Evolutionary conservation across 1,140 invertebrate genomes (phyloP), one percentile per base, ranked within the genome.

Genomic region (Neodiprion lecontei): DNA sequence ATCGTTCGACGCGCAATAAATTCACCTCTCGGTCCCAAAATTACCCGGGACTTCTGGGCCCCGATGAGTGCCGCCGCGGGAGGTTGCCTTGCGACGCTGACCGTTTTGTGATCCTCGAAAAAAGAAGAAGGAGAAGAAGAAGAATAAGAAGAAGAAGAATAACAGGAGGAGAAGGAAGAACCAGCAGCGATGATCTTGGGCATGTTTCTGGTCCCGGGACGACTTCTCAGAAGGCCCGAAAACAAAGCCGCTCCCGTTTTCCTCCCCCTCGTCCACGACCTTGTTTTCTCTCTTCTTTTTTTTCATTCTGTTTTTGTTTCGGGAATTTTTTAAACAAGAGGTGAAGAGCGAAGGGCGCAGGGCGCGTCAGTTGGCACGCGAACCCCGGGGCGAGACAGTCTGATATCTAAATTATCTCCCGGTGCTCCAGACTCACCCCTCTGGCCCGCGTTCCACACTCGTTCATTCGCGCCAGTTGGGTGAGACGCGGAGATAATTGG

Each of bases 321-420:
- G 28, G 28, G 28, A 40, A 40, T 40, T 40, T 40, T 40, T 5
- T 40, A 40, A 40, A 40, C 28, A 40, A 40, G 28, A 40, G 28
- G 28, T 40, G 28, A 40, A 40, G 28, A 5, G 28, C 28, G 28
- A 40, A 40, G n/a, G 53, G 53, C 53, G 11, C 53, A 61, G 11
- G 70, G 9, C 14, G 14, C 70, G 70, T 71, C 70, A 71, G 70
- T 71, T 71, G 70, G 70, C 70, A 71, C 70, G 70, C 70, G 70
- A 71, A 48, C 70, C 70, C 70, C 23, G 1, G 21, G 70, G 70
- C 70, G 70, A 28, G 70, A 71, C 28, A 3, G 28, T 40, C 28
- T 71, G 70, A 71, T 71, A 71, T 71, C 70, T 71, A 48, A 71
- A 71, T 71, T 48, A 71, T 71, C 70, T 71, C 70, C 70, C 70